Evolutionary conservation across 2,888 invertebrate genomes (phyloP).

Genomic region (Trimorus sp.): DNA sequence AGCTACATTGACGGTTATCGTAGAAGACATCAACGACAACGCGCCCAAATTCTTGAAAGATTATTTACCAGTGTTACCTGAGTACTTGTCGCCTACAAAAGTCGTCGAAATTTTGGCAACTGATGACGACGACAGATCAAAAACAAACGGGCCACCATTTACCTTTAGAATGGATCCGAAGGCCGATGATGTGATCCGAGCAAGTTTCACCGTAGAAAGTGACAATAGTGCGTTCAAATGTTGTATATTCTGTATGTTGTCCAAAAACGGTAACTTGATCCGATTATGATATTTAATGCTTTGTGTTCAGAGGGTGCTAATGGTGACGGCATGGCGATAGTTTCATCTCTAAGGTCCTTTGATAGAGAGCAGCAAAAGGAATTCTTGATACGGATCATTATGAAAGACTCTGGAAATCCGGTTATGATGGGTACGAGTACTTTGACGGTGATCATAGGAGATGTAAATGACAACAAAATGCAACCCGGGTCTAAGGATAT

Average conservation of each 20-base stretch:
- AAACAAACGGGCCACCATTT: conserved; percentile 98
- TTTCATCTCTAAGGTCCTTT: conserved; percentile 96
- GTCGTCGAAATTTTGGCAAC: conserved; percentile 96
- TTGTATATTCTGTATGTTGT: neutral
- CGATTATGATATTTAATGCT: no score
- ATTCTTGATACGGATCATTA: conserved; percentile 97
- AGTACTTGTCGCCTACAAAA: conserved; percentile 95
- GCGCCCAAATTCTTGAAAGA: conserved; percentile 96
- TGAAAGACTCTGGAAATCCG: conserved; percentile 98
- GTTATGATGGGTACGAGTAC: conserved; percentile 98
- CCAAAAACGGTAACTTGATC: no score
- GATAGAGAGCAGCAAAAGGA: conserved; percentile 98
- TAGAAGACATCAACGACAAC: conserved; percentile 97
- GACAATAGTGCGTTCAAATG: conserved; percentile 90
- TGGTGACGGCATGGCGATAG: conserved; percentile 98
- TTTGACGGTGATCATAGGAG: conserved; percentile 97
- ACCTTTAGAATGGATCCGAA: conserved; percentile 96
- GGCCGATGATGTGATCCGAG: conserved; percentile 95
- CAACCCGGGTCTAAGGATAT: conserved; percentile 98
- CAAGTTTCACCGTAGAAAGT: conserved; percentile 98
- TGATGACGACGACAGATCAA: conserved; percentile 96
- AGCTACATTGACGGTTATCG: conserved; percentile 95
- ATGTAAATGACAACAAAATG: conserved; percentile 99
- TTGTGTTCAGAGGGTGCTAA: conserved; percentile 92
- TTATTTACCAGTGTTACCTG: conserved; percentile 95